These are phyloP conservation scores for Andrena dorsata DNA, from an alignment of 2,888 invertebrate genomes.

Conservation along the genomic window DNA sequence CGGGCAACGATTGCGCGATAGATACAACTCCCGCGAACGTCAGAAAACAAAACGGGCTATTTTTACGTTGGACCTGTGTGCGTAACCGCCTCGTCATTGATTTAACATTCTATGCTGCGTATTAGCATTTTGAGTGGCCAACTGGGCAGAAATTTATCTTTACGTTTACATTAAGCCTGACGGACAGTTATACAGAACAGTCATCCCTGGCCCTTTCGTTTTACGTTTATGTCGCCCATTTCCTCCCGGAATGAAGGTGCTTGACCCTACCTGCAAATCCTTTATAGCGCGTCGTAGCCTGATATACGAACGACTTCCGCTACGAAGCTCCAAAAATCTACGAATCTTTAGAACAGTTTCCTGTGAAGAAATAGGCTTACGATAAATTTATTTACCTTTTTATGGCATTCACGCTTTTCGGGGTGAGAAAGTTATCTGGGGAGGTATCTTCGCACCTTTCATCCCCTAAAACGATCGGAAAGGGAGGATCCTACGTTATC, in stretches of 20 bases:
- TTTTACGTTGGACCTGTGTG: not conserved
- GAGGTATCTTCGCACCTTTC: not conserved
- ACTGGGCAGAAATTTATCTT: conserved; percentile 48
- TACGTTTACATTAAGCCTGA: conserved; percentile 37
- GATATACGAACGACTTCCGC: conserved; percentile 12
- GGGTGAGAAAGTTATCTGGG: not conserved
- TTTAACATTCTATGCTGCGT: conserved; percentile 19
- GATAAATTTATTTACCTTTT: not conserved
- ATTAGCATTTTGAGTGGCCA: conserved; percentile 36
- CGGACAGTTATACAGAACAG: conserved; percentile 29
- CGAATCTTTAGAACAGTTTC: conserved; percentile 1
- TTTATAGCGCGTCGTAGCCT: conserved; percentile 1
- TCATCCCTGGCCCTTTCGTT: conserved; percentile 27
- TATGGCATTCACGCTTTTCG: not conserved
- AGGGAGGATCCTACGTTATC: not conserved
- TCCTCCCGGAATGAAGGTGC: conserved; percentile 5
- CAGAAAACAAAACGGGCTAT: not conserved
- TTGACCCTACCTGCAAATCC: conserved; percentile 17
- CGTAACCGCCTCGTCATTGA: not conserved
- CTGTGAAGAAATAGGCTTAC: not conserved
- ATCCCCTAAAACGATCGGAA: not conserved
- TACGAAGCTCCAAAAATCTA: not conserved
- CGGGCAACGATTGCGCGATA: not conserved
- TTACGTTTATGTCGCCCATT: conserved; percentile 35
- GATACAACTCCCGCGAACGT: conserved; percentile 7